phyloP scores from a whole-genome alignment of 2,888 invertebrate species.

The Nemotelus pantherinus region DNA sequence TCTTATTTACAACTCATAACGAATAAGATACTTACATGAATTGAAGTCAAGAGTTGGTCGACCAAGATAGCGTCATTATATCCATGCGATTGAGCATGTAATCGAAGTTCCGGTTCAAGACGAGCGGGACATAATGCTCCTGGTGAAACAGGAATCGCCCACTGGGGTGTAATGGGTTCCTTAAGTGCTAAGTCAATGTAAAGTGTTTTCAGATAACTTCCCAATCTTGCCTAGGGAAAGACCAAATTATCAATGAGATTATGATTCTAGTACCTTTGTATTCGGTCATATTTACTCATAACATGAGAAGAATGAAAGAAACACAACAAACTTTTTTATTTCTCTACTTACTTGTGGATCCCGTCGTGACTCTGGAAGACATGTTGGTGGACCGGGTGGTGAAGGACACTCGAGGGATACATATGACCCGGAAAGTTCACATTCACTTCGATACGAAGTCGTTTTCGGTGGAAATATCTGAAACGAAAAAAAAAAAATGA shows the following conservation, averaged over 20 bases:
- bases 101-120: conserved; percentile 66
- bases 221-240: conserved; percentile 56
- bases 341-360: conserved; percentile 57
- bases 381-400: conserved; percentile 58
- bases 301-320: conserved; percentile 34
- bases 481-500: conserved; percentile 46
- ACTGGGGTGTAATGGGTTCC: conserved; percentile 65
- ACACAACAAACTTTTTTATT: conserved; percentile 21
- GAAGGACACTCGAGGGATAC: conserved; percentile 59
- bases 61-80: conserved; percentile 59
- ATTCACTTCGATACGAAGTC: conserved; percentile 56
- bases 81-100: conserved; percentile 60
- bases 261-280: background rate
- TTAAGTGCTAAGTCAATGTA: conserved; percentile 66
- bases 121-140: conserved; percentile 67
- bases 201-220: conserved; percentile 65
- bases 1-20: too few relatives aligned
- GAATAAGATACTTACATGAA: conserved; percentile 62
- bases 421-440: conserved; percentile 58
- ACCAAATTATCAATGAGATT: conserved; percentile 42
- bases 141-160: conserved; percentile 66
- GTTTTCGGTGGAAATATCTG: conserved; percentile 58
- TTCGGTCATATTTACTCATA: background rate
- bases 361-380: conserved; percentile 57
- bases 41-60: conserved; percentile 66